Percentiles rank a stretch among this genome's conserved stretches.
Conservation (phyloP, 2,888 invertebrate genomes). For the Ennomos erosarius region DNA sequence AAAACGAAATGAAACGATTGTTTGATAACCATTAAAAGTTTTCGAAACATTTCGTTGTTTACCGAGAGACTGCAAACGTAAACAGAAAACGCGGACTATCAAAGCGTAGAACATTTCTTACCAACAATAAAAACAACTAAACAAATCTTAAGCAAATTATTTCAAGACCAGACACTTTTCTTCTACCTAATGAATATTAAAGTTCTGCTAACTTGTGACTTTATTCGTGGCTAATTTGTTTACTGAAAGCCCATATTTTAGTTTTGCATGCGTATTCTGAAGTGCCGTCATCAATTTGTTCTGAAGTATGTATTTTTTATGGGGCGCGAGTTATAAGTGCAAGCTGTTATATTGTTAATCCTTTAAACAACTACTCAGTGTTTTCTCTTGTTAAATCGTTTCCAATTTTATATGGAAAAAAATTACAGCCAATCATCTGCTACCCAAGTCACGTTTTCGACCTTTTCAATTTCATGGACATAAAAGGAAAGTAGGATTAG, state of each 20-base stretch:
- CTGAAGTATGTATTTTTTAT: slow-evolving; percentile 35
- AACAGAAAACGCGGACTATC: slow-evolving; percentile 58
- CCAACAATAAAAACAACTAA: slow-evolving; percentile 30
- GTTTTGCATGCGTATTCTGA: slow-evolving; percentile 31
- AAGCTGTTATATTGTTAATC: slow-evolving; percentile 2
- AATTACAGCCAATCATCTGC: too few relatives aligned
- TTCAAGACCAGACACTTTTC: slow-evolving; percentile 24
- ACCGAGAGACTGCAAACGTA: slow-evolving; percentile 54
- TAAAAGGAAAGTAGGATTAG: too few relatives aligned
- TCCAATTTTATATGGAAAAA: too few relatives aligned
- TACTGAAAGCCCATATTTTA: slow-evolving; percentile 21
- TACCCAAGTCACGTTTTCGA: too few relatives aligned
- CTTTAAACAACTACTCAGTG: too few relatives aligned
- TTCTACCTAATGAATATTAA: slow-evolving; percentile 37
- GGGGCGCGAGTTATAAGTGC: slow-evolving; percentile 16
- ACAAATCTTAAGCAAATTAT: slow-evolving; percentile 34
- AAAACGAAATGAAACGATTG: slow-evolving; percentile 69
- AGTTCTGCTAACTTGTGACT: slow-evolving; percentile 24
- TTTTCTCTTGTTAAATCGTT: too few relatives aligned
- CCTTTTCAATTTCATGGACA: too few relatives aligned
- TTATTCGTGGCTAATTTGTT: slow-evolving; percentile 31
- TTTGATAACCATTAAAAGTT: slow-evolving; percentile 81
- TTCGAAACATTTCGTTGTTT: slow-evolving; percentile 70
- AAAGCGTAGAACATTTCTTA: slow-evolving; percentile 37
- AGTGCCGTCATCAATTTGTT: slow-evolving; percentile 41